Conservation (phyloP, 1,140 invertebrate genomes). For the Drosophila nasuta region DNA sequence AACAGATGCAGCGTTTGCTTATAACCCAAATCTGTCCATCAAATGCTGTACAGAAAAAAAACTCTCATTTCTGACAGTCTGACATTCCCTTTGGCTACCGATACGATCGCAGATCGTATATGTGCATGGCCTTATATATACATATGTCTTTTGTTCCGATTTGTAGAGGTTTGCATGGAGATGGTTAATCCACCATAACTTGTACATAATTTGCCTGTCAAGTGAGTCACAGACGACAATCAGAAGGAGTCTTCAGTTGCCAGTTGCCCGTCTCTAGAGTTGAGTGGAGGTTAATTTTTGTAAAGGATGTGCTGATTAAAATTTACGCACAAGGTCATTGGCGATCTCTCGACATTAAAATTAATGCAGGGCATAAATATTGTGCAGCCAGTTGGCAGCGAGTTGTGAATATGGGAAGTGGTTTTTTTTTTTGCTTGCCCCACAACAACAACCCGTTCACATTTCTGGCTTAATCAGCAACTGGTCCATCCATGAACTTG, state of each 20-base stretch:
- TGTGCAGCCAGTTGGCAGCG: constrained; percentile 44
- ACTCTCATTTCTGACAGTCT: constrained; percentile 28
- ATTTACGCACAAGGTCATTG: constrained; percentile 78
- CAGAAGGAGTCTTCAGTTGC: constrained; percentile 18
- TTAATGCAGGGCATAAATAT: constrained; percentile 80
- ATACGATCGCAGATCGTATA: background rate
- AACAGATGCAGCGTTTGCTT: constrained; percentile 33
- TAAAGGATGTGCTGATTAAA: constrained; percentile 70
- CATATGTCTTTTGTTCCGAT: constrained; percentile 2
- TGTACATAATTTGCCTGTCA: constrained; percentile 51
- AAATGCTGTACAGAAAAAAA: constrained; percentile 6
- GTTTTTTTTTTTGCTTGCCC: background rate
- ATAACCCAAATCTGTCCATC: constrained; percentile 52
- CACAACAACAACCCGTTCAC: constrained; percentile 24
- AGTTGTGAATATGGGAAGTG: constrained; percentile 6
- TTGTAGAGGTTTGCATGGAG: constrained; percentile 1
- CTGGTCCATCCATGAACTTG: constrained; percentile 41
- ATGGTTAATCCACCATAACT: constrained; percentile 43
- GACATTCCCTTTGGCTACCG: constrained; percentile 45
- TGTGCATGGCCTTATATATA: background rate
- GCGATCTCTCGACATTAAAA: constrained; percentile 61
- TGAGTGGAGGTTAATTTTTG: constrained; percentile 24
- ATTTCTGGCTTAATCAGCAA: constrained; percentile 47
- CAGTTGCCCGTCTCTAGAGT: background rate
- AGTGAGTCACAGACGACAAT: constrained; percentile 4